A percentile compares a stretch with the other conserved stretches of the same genome.
Conservation (phyloP, 2,797 vertebrate genomes). For the Hafferia zeledoni region DNA sequence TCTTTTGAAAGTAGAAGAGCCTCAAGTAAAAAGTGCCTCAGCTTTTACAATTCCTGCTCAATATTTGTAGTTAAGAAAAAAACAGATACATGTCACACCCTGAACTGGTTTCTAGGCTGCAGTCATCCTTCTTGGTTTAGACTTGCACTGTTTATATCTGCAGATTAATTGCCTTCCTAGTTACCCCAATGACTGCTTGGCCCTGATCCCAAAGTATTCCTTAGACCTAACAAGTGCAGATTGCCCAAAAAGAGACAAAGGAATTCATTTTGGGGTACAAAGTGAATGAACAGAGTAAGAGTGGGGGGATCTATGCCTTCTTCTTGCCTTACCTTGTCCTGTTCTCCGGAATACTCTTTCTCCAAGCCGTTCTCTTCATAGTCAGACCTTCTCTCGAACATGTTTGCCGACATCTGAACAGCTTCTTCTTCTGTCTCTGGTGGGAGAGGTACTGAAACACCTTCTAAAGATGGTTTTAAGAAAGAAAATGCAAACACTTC, state of each 20-base stretch:
- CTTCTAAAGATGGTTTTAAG: neutral
- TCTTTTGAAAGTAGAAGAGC: neutral
- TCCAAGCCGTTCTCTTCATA: neutral
- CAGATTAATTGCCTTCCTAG: neutral
- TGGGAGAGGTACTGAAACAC: neutral
- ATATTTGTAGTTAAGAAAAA: neutral
- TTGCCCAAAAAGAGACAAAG: neutral
- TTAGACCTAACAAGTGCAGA: neutral
- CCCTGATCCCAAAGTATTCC: neutral
- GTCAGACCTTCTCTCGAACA: rapidly evolving
- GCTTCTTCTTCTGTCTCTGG: neutral
- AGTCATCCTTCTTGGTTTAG: neutral
- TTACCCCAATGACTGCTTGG: neutral
- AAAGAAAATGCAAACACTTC: rapidly evolving
- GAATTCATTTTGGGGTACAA: neutral
- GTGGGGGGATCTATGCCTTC: neutral
- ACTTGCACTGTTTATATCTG: neutral
- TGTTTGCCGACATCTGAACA: rapidly evolving
- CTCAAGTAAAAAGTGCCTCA: neutral
- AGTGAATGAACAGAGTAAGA: neutral
- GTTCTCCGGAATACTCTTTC: rapidly evolving
- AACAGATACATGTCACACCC: neutral
- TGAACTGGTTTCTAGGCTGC: neutral
- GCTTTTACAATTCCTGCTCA: neutral
- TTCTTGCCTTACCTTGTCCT: neutral